A percentile compares a stretch with the other conserved stretches of the same genome.
phyloP scores from a whole-genome alignment of 2,888 invertebrate species.

The Timandra comae region DNA sequence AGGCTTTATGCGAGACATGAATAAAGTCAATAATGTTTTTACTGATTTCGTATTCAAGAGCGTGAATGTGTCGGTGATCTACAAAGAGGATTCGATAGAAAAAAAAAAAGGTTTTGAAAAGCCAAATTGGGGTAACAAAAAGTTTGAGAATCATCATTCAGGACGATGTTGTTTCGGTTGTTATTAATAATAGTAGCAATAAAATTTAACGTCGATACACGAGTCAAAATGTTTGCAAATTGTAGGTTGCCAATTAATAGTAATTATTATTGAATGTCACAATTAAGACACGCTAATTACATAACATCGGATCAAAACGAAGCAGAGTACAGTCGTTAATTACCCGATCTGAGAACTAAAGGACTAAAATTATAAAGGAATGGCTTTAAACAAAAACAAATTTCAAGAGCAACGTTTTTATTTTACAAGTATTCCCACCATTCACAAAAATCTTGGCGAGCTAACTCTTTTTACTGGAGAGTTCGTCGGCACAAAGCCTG shows the following conservation, averaged over 20 bases:
- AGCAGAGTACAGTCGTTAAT: no score
- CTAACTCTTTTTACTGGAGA: slow-evolving; percentile 27
- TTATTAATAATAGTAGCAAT: slow-evolving; percentile 6
- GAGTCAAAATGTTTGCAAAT: slow-evolving; percentile 5
- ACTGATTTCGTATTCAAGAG: slow-evolving; percentile 17
- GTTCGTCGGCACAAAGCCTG: slow-evolving; percentile 39
- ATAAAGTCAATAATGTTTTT: slow-evolving; percentile 36
- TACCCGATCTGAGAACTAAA: no score
- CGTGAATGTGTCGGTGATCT: slow-evolving; percentile 36
- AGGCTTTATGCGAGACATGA: slow-evolving; percentile 27
- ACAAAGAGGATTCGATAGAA: slow-evolving; percentile 33
- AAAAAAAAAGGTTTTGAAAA: slow-evolving; percentile 32
- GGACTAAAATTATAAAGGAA: slow-evolving; percentile 1
- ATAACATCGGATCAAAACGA: no score
- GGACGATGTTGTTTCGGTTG: slow-evolving; percentile 13
- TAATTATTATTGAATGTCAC: no score
- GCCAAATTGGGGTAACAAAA: slow-evolving; percentile 26
- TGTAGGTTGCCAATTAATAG: not conserved
- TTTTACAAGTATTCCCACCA: slow-evolving; percentile 10
- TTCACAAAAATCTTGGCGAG: slow-evolving; percentile 17
- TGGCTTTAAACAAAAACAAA: not conserved
- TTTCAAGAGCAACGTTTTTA: slow-evolving; percentile 4
- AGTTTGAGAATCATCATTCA: slow-evolving; percentile 20
- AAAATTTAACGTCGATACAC: not conserved
- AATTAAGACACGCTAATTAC: no score